Base-by-base conservation (phyloP, 2,797 vertebrate genomes). In the Crenichthys baileyi region DNA sequence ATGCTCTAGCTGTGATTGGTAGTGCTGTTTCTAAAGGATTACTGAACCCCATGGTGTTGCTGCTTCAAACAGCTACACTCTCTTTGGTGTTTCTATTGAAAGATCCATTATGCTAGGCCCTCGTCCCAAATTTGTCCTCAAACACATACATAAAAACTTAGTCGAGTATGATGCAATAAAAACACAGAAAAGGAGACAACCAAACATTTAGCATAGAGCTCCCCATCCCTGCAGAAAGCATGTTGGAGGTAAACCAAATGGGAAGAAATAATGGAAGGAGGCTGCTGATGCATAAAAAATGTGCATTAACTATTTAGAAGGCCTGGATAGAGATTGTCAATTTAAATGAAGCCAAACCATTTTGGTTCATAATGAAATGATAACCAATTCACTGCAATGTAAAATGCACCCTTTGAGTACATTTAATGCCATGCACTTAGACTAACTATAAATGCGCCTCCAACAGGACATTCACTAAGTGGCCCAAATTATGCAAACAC, bases 291-390 rank as follows among this genome's bases (percentile, higher is more conserved):
- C 88, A 91, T 89, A 88, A 85, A 80, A 89, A 88, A 91, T 88
- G 85, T 84, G 78, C 85, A 92, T 91, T 82, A 90, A 91, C 75
- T 85, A 87, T 91, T 92, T 81, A 90, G 72, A 85, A 81, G 74
- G 71, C 55, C 72, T 70, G 73, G 75, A 82, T 85, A 84, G 63
- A 78, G 80, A 65, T 58, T 81, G 78, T 83, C 76, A 41, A 73
- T 91, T 79, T 67, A 78, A 88, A 82, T 86, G 79, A 83, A 67
- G 79, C 78, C 77, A 81, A 81, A 83, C 36, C 67, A 79, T 85
- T 83, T 83, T 80, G 79, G 78, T 76, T 70, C 73, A 39, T 79
- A 88, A 82, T 81, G 67, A 85, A 88, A 89, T 77, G 70, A 88
- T 78, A 79, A 88, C 68, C 78, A 71, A 41, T 55, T 77, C 83